Conservation (phyloP, 2,797 vertebrate species). For the Cetoscarus ocellatus region DNA sequence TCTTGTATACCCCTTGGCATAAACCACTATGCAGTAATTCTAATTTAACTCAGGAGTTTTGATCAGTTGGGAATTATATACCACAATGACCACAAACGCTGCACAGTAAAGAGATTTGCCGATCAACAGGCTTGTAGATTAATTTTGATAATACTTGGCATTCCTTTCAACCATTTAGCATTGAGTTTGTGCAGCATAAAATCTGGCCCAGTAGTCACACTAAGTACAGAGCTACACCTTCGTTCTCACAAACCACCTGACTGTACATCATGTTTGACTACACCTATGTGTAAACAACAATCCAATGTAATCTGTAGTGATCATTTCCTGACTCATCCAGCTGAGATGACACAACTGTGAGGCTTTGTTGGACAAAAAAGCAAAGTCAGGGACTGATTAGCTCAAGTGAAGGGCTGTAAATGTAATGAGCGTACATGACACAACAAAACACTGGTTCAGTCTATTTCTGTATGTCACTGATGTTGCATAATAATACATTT, state of each 20-base stretch:
- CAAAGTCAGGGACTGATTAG: background rate
- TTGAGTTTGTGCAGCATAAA: background rate
- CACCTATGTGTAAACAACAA: conserved; percentile 1
- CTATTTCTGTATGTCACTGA: too few species aligned
- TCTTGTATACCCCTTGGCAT: too few species aligned
- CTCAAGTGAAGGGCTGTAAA: background rate
- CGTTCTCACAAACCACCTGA: background rate
- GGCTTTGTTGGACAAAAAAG: background rate
- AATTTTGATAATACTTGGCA: background rate
- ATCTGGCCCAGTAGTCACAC: background rate
- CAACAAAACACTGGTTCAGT: too few species aligned
- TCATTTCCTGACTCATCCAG: background rate
- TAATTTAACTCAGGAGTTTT: too few species aligned
- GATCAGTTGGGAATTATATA: background rate
- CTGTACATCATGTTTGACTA: background rate
- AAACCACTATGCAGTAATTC: too few species aligned
- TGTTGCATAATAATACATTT: too few species aligned
- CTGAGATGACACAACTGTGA: background rate
- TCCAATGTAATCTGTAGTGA: background rate
- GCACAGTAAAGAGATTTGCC: background rate
- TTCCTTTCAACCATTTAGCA: background rate
- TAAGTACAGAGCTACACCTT: background rate
- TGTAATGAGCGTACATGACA: background rate
- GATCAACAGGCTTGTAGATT: background rate
- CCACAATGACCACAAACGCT: background rate